These are phyloP conservation scores for Ictalurus punctatus DNA, from an alignment of 2,113 vertebrate genomes.

Conservation along the genomic window DNA sequence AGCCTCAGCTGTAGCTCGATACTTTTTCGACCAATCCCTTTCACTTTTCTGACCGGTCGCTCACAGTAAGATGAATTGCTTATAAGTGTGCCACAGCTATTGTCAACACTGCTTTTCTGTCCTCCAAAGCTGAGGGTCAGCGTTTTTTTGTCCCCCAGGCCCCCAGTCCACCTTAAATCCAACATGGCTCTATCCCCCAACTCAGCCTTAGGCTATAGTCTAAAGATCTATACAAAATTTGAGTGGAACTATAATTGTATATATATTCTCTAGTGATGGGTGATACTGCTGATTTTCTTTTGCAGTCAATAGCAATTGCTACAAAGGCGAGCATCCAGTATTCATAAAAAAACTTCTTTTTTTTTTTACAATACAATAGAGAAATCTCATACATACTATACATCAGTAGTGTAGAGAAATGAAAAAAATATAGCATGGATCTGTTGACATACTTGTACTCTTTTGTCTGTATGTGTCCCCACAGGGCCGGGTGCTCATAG, in stretches of 20 bases:
- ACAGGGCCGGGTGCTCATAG: slow-evolving; percentile 88
- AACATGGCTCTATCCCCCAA: not conserved
- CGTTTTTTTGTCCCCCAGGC: slow-evolving; percentile 46
- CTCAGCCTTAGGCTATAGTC: not conserved
- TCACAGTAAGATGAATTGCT: slow-evolving; percentile 57
- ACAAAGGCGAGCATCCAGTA: not conserved
- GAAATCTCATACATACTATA: not conserved
- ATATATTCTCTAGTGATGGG: not conserved
- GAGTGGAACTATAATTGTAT: not conserved
- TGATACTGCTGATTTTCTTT: not conserved
- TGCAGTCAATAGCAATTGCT: not conserved
- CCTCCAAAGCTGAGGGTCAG: slow-evolving; percentile 55
- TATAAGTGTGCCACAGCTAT: slow-evolving; percentile 57
- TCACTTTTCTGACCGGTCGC: slow-evolving; percentile 53
- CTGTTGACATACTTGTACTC: not conserved
- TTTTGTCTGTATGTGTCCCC: slow-evolving; percentile 62
- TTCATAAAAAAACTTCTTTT: not conserved
- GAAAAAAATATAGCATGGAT: not conserved
- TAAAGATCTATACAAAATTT: not conserved
- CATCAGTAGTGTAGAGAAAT: not conserved
- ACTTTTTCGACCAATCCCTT: slow-evolving; percentile 40
- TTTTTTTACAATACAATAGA: not conserved
- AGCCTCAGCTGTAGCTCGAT: slow-evolving; percentile 50
- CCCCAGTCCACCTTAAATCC: slow-evolving; percentile 25
- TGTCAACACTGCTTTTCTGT: slow-evolving; percentile 54